A percentile compares a stretch with the other conserved stretches of the same genome.
Evolutionary conservation across 2,888 invertebrate genomes (phyloP).

Genomic region (Formica aserva): DNA sequence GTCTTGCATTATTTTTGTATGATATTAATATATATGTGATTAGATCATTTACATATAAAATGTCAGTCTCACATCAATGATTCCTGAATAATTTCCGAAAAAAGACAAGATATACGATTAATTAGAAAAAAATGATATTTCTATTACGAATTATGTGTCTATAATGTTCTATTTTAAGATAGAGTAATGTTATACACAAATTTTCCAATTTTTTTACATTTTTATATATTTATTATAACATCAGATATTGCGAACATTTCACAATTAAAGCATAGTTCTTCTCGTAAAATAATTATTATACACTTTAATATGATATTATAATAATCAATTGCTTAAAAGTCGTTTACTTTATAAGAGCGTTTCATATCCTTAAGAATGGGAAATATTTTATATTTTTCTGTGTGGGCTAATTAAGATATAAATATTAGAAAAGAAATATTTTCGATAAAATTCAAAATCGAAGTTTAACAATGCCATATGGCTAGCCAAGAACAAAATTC

Average conservation of each 20-base stretch:
- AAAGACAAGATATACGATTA: background rate
- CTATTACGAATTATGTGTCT: background rate
- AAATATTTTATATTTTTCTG: background rate
- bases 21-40: background rate
- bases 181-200: no score
- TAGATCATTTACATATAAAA: background rate
- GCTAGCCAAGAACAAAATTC: conserved; percentile 73
- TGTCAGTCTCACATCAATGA: background rate
- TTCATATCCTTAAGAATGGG: background rate
- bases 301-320: background rate
- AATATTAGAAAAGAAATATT: conserved; percentile 57
- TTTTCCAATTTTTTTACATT: background rate
- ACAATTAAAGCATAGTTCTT: background rate
- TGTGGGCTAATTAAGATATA: background rate
- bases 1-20: background rate
- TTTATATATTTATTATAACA: background rate
- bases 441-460: conserved; percentile 70
- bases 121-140: background rate
- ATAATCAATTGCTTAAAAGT: background rate
- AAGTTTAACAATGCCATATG: conserved; percentile 66
- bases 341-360: background rate
- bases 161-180: no score
- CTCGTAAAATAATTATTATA: background rate
- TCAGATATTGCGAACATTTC: background rate
- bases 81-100: background rate